Evolutionary conservation across 1,140 invertebrate species (phyloP), one percentile per base, ranked within the genome.

Genomic region (Hycleus cichorii): DNA sequence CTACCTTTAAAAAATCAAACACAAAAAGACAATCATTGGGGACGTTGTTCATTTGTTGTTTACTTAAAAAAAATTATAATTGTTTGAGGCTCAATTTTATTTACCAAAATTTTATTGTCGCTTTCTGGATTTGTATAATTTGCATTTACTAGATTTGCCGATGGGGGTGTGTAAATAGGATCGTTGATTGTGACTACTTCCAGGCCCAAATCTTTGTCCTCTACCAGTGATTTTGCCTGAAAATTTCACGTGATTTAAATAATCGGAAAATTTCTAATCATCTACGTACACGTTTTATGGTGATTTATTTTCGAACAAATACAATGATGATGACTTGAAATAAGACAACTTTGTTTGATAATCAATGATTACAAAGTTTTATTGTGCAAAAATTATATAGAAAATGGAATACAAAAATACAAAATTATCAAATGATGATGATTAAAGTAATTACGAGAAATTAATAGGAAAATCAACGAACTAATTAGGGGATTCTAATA

Each of bases 131-230:
- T 18, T 25, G 60, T 47, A 27, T 58, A 68, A 39, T 71, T 69
- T 57, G 57, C 69, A 51, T 63, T 72, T 57, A 72, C 64, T 48
- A 72, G 62, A 63, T 66, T 70, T 26, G 65, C 69, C 39, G 70
- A 72, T 7, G 63, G 63, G 7, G 71, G 53, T 32, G 63, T 60
- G 46, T 64, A 66, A 38, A 68, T 59, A 6, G 69, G 71, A 47
- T 67, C 69, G 47, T 72, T 67, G 53, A 72, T 64, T 56, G 66
- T 66, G 56, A 72, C 70, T 45, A 70, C 59, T 60, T 71, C 63
- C 39, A 71, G 42, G 49, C 66, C 71, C 53, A 66, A 54, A 26
- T 70, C 69, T 44, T 59, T 57, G 39, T 69, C 68, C 47, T 58
- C 56, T 45, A 50, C 48, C 43, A 48, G 40, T 10, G 55, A 57